Conservation (phyloP, 2,113 vertebrate species). For the Trichomycterus rosablanca region DNA sequence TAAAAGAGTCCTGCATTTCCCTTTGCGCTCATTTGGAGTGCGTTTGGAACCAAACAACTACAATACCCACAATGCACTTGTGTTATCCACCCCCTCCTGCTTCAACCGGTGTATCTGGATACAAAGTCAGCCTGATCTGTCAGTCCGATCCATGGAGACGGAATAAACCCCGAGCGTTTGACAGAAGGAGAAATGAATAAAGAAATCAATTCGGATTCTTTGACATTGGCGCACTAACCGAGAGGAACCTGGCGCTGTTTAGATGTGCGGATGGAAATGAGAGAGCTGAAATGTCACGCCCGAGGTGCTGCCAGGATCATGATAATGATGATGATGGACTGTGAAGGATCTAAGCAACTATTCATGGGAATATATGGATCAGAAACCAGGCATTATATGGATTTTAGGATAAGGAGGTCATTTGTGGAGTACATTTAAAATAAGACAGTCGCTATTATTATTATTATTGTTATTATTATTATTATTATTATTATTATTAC, state of each 20-base stretch:
- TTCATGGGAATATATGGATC: slow-evolving; percentile 29
- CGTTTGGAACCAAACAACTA: slow-evolving; percentile 36
- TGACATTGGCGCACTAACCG: slow-evolving; percentile 4
- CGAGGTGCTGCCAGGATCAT: slow-evolving; percentile 47
- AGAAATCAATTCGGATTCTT: background rate
- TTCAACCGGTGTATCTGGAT: slow-evolving; percentile 66
- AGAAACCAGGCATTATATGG: slow-evolving; percentile 1
- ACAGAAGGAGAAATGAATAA: slow-evolving; percentile 28
- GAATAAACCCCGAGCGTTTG: slow-evolving; percentile 51
- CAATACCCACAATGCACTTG: slow-evolving; percentile 63
- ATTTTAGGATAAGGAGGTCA: background rate
- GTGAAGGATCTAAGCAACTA: slow-evolving; percentile 41
- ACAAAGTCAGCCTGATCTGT: slow-evolving; percentile 67
- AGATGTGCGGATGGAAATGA: background rate
- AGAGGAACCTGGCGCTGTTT: slow-evolving; percentile 4
- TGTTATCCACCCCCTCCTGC: slow-evolving; percentile 35
- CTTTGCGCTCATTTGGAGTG: background rate
- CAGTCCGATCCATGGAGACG: slow-evolving; percentile 55
- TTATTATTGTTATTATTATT: slow-evolving; percentile 34
- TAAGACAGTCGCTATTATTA: slow-evolving; percentile 25
- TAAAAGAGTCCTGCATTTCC: background rate
- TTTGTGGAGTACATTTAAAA: slow-evolving; percentile 21
- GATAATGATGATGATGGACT: slow-evolving; percentile 55
- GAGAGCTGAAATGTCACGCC: slow-evolving; percentile 47
- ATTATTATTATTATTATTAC: slow-evolving; percentile 33